Conservation (phyloP, 2,888 invertebrate genomes). For the Apoderus coryli region DNA sequence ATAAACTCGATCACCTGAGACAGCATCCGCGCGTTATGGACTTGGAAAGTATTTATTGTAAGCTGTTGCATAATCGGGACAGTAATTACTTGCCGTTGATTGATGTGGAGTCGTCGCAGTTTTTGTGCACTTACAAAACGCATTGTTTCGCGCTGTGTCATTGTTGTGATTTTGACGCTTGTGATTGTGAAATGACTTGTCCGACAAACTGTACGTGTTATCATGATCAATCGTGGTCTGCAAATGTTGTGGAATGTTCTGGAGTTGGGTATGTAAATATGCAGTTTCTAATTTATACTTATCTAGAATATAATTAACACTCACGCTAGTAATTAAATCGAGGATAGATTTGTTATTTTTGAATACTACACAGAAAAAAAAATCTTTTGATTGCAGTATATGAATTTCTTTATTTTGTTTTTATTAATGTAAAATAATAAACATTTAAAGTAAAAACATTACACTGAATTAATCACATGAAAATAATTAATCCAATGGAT, state of each 20-base stretch:
- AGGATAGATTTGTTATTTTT: no score
- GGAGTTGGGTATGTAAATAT: conserved; percentile 65
- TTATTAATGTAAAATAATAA: no score
- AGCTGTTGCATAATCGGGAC: conserved; percentile 71
- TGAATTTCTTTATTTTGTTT: no score
- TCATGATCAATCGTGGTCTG: conserved; percentile 86
- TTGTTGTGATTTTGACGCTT: conserved; percentile 93
- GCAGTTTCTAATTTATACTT: no score
- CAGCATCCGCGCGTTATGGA: conserved; percentile 88
- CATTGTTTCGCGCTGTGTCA: conserved; percentile 91
- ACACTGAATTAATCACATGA: no score
- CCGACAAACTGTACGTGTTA: conserved; percentile 89
- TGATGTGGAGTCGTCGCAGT: conserved; percentile 77
- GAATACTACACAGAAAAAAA: no score
- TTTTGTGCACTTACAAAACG: conserved; percentile 81
- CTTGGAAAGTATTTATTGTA: conserved; percentile 78
- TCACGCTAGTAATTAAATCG: no score
- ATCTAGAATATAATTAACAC: no score
- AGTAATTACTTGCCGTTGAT: conserved; percentile 72
- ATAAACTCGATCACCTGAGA: conserved; percentile 64
- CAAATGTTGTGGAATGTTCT: conserved; percentile 86
- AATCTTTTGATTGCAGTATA: no score
- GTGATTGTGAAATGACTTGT: conserved; percentile 96
- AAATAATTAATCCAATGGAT: no score
- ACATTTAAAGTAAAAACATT: no score